Base-by-base conservation (phyloP, 2,797 vertebrate species). In the Triplophysa bombifrons region DNA sequence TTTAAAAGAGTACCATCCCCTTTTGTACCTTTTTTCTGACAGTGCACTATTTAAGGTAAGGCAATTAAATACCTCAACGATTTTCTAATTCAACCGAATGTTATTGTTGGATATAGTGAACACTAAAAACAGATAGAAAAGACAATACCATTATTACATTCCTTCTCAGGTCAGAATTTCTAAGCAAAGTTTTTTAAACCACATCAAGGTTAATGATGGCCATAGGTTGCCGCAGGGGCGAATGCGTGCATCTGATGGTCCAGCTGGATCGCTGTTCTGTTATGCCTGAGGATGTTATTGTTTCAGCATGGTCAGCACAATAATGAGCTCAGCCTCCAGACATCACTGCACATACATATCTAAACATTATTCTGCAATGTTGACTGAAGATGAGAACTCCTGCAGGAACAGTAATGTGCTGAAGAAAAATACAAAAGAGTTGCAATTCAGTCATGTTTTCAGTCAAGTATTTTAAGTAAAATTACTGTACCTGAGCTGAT, bases 301-400 rank as follows among this genome's bases (percentile, higher is more conserved):
- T 58, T 76, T 77, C 25, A 60, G 38, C 41, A 60, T 50, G 65
- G 75, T 77, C 65, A 68, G 74, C 53, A 20, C 13, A 68, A 34
- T 48, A n/a, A 22, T 58, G 41, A 60, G 56, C 56, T 73, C 71
- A 61, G 55, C 38, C 56, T 44, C 6, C 11, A 56, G 50, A 66
- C 48, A 66, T 30, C 2, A 22, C 56, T 22, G 41, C 22, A 76
- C 12, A 20, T n/a, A 5, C 17, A n/a, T 60, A 60, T 69, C 25
- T 68, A 55, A 60, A 48, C 4, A 10, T 44, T 20, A 48, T 41
- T 38, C 67, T 53, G 51, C 65, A 61, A 34, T 63, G 70, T 27
- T 65, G 50, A 71, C 30, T 30, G 41, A 22, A 48, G 56, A 76
- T 38, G 64, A 72, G 63, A 72, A 74, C 74, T 51, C 73, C 73